These are phyloP conservation scores for Mimumesa dahlbomi DNA, from an alignment of 2,888 invertebrate genomes.

Conservation along the genomic window DNA sequence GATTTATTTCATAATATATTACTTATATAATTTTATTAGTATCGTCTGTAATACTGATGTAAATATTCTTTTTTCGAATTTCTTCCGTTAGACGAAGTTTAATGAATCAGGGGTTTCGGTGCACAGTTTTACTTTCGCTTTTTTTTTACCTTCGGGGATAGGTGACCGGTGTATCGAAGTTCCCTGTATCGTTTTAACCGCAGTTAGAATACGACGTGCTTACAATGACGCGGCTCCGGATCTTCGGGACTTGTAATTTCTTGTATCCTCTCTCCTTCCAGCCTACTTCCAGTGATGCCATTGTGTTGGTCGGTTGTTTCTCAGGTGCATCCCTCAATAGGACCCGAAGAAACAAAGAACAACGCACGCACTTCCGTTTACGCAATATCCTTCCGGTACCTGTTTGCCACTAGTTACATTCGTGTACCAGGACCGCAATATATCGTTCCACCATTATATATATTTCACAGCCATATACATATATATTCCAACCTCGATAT, in stretches of 20 bases:
- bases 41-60: too few relatives aligned
- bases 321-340: constrained; percentile 74
- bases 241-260: constrained; percentile 69
- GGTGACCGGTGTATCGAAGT: constrained; percentile 1
- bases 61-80: too few relatives aligned
- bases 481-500: too few relatives aligned
- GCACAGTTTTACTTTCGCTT: neutral
- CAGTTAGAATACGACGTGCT: constrained; percentile 14
- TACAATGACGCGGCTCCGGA: constrained; percentile 50
- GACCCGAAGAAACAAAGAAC: constrained; percentile 68
- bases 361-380: constrained; percentile 76
- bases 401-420: neutral
- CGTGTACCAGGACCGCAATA: neutral
- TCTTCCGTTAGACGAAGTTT: too few relatives aligned
- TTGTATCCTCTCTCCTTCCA: constrained; percentile 72
- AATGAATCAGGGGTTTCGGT: too few relatives aligned
- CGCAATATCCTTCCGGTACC: constrained; percentile 78
- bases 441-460: neutral
- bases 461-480: neutral
- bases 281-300: constrained; percentile 54
- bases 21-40: too few relatives aligned
- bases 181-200: constrained; percentile 14
- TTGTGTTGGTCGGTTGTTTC: constrained; percentile 62
- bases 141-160: neutral
- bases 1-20: too few relatives aligned